These are phyloP conservation scores for Vipera latastei DNA, from an alignment of 2,797 vertebrate genomes.

Conservation along the genomic window DNA sequence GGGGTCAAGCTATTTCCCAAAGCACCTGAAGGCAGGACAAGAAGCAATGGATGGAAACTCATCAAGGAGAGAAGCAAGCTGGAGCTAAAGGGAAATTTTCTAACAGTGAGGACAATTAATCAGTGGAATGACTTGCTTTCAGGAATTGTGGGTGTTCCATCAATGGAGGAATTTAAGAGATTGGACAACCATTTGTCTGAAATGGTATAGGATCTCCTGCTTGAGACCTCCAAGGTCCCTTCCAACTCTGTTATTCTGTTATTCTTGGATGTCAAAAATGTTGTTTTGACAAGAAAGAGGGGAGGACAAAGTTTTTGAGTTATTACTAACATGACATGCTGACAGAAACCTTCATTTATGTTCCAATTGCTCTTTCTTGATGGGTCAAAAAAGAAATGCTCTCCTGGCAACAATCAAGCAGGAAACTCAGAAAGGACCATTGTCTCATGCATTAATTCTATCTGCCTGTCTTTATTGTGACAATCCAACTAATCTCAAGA, in stretches of 20 bases:
- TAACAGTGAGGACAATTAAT: neutral
- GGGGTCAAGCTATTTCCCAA: neutral
- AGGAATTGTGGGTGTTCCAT: rapidly evolving
- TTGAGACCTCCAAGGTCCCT: neutral
- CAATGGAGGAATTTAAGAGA: neutral
- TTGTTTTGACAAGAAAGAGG: neutral
- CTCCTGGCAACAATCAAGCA: neutral
- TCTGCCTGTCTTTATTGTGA: neutral
- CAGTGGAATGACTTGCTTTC: neutral
- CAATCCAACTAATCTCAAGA: neutral
- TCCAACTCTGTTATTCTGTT: neutral
- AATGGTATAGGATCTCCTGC: neutral
- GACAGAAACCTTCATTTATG: neutral
- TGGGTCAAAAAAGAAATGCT: neutral
- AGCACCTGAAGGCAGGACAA: neutral
- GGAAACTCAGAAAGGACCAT: neutral
- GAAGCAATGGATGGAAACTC: neutral
- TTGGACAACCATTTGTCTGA: neutral
- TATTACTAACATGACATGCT: neutral
- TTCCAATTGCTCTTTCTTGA: neutral
- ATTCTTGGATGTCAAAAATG: neutral
- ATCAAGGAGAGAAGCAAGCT: neutral
- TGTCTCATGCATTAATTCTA: neutral
- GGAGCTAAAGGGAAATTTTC: neutral
- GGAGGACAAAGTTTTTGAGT: neutral